Evolutionary conservation across 2,888 invertebrate species (phyloP), one percentile per base, ranked within the genome.

Genomic region (Parnassius smintheus): DNA sequence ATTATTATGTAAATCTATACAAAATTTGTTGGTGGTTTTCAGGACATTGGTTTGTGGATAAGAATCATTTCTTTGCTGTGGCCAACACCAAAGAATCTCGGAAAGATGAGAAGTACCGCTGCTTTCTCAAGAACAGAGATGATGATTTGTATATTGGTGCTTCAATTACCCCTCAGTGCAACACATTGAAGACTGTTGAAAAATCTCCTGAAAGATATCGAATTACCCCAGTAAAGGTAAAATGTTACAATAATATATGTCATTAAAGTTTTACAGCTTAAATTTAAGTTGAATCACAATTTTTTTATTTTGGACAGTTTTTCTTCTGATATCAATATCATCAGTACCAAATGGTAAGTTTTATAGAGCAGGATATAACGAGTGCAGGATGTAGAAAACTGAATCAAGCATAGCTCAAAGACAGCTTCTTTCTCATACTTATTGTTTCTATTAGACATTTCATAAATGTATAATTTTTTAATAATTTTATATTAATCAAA

Each of bases 41-140:
- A 92, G 92, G 98, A 1, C 97, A 98, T 91, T 98, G 98, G 98
- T 98, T 98, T 86, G 95, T 98, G 41, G 97, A 96, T 12, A 98
- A 98, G 80, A 98, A 99, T 86, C 98, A 98, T 77, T 99, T 96
- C 84, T 98, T 99, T 86, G 99, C 98, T 61, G 98, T 98, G n/a
- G 97, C 97, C 9, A 98, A 99, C 79, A 98, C 98, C 0, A 98
- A 98, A 75, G 98, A 98, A 83, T 98, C 98, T 9, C 94, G 98
- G 74, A 96, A 96, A 83, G 98, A 99, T 83, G 98, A 98, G 82
- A 96, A 96, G 77, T 99, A 98, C 82, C 93, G 98, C 50, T 99
- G 99, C 80, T 97, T 99, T 83, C 90, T 98, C 55, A 97, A 97
- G 79, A 98, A 98, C 93, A 94, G 98, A 76, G 98, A 98, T 82